phyloP scores from a whole-genome alignment of 2,888 invertebrate species.

The Caenorhabditis plicata region DNA sequence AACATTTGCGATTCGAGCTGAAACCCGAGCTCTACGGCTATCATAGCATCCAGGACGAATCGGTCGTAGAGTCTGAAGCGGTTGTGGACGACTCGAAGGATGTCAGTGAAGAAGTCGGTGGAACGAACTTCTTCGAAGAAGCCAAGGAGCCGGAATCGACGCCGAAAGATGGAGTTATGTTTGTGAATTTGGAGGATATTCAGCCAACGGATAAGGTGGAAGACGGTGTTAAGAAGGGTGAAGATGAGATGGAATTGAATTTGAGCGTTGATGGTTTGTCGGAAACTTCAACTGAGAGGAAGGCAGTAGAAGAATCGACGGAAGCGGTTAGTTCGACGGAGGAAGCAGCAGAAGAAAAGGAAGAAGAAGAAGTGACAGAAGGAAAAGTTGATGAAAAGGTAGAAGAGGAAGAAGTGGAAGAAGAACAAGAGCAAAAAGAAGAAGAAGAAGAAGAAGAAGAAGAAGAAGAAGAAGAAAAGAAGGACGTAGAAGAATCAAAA shows the following conservation, averaged over 20 bases:
- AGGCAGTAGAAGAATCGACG: conserved; percentile 4
- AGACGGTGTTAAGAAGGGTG: conserved; percentile 12
- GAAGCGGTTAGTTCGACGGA: conserved; percentile 7
- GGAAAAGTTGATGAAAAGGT: conserved; percentile 11
- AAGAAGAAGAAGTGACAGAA: conserved; percentile 18
- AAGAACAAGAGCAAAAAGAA: conserved; percentile 11
- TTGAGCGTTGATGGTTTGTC: too few relatives aligned
- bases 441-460: conserved; percentile 19
- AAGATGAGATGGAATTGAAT: too few relatives aligned
- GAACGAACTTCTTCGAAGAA: conserved; percentile 45
- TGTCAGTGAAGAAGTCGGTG: conserved; percentile 32
- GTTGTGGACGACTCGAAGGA: neutral
- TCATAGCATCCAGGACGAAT: conserved; percentile 5
- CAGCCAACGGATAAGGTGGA: conserved; percentile 19
- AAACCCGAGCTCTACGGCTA: conserved; percentile 42
- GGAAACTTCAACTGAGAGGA: too few relatives aligned
- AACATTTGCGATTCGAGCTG: conserved; percentile 42
- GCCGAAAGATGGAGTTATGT: conserved; percentile 17
- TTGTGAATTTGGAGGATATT: conserved; percentile 27
- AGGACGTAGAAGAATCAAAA: conserved; percentile 9
- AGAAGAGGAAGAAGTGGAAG: conserved; percentile 13
- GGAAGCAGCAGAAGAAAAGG: conserved; percentile 4
- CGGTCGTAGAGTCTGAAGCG: neutral
- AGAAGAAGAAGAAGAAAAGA: conserved; percentile 17
- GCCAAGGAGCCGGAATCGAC: conserved; percentile 20